Evolutionary conservation across 2,888 invertebrate species (phyloP).

Genomic region (Limnephilus marmoratus): DNA sequence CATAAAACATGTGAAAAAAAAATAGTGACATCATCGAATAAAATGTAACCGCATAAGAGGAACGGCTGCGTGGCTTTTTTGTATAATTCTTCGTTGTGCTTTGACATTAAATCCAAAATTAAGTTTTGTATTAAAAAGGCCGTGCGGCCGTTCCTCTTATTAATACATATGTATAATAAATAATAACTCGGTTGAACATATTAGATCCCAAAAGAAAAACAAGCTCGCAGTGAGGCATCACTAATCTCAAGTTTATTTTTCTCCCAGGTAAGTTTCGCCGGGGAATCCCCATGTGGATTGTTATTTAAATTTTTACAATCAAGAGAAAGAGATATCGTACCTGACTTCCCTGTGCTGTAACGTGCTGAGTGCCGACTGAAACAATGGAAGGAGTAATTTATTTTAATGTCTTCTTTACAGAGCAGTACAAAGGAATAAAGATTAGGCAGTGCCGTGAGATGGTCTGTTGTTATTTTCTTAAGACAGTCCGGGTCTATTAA

Average conservation of each 20-base stretch:
- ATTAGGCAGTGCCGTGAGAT: slow-evolving; percentile 15
- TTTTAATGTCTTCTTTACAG: slow-evolving; percentile 43
- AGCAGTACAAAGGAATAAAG: slow-evolving; percentile 42
- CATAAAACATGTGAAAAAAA: background rate
- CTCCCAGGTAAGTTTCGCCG: background rate
- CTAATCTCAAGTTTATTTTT: slow-evolving; percentile 12
- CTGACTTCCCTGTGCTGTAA: slow-evolving; percentile 22
- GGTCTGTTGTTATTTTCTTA: slow-evolving; percentile 22
- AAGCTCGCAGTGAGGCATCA: slow-evolving; percentile 11
- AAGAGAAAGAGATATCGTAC: slow-evolving; percentile 37
- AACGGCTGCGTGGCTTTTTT: background rate
- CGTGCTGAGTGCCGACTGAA: slow-evolving; percentile 43
- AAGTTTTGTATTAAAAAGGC: too few species aligned
- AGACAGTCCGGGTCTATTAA: slow-evolving; percentile 17
- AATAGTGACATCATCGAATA: background rate
- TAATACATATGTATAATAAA: background rate
- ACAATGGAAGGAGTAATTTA: slow-evolving; percentile 52
- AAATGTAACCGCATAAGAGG: background rate
- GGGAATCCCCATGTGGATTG: slow-evolving; percentile 20
- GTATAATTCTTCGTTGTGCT: too few species aligned
- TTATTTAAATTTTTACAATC: slow-evolving; percentile 46
- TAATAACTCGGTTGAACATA: background rate
- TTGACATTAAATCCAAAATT: too few species aligned
- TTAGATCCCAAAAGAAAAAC: background rate
- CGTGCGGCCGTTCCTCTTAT: background rate